Percentiles rank a stretch among this genome's conserved stretches.
Conservation (phyloP, 1,140 invertebrate species). For the Archivesica marissinica region DNA sequence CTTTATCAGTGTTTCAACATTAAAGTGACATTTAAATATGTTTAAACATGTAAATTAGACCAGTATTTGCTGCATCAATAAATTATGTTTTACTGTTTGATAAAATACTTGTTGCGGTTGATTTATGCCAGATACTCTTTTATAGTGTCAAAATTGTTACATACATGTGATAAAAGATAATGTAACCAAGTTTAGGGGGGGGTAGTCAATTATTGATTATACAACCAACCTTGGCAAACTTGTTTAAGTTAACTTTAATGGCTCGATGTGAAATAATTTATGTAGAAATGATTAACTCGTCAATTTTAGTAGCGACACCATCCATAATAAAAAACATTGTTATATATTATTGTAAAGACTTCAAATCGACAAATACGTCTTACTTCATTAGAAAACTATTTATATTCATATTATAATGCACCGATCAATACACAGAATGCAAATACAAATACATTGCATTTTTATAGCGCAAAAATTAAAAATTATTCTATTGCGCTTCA, state of each 20-base stretch:
- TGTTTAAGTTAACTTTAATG: constrained; percentile 16
- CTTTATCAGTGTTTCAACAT: constrained; percentile 20
- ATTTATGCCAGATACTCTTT: constrained; percentile 11
- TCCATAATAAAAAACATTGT: too few relatives aligned
- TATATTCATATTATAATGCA: not conserved
- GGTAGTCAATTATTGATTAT: constrained; percentile 11
- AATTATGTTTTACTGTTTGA: not conserved
- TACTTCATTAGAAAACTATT: not conserved
- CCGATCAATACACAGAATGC: too few relatives aligned
- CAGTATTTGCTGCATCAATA: not conserved
- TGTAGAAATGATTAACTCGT: not conserved
- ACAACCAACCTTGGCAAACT: not conserved
- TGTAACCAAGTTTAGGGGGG: not conserved
- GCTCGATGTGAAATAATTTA: not conserved
- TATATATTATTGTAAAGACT: too few relatives aligned
- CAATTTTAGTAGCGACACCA: too few relatives aligned
- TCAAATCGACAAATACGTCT: not conserved
- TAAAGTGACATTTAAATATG: not conserved
- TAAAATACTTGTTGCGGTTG: not conserved
- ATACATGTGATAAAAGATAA: constrained; percentile 9
- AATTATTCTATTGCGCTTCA: too few relatives aligned
- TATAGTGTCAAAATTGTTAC: constrained; percentile 19
- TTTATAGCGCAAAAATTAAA: too few relatives aligned
- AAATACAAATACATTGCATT: too few relatives aligned
- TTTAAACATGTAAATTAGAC: not conserved